Conservation (phyloP, 2,888 invertebrate species). For the Oasisia sp. region DNA sequence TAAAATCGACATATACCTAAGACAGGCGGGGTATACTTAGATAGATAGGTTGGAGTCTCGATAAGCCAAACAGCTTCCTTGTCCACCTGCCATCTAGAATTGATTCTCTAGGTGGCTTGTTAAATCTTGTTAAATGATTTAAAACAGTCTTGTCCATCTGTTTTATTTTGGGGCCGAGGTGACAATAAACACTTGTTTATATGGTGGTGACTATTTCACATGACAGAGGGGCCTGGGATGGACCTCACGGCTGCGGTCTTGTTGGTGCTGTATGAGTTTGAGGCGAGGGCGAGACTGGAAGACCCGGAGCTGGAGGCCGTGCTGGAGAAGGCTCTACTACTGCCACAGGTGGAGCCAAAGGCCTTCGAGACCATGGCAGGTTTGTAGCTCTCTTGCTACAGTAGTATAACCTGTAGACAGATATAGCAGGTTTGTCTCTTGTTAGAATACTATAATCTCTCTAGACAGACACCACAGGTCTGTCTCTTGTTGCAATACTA, state of each 20-base stretch:
- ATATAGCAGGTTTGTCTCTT: too few relatives aligned
- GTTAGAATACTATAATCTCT: not conserved
- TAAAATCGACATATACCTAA: too few relatives aligned
- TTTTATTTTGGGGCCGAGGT: not conserved
- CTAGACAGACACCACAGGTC: too few relatives aligned
- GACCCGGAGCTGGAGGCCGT: conserved; percentile 52
- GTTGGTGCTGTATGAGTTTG: conserved; percentile 61
- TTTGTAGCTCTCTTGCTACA: conserved; percentile 27
- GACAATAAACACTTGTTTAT: not conserved
- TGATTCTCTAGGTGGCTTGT: too few relatives aligned
- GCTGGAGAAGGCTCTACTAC: conserved; percentile 54
- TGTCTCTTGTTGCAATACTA: too few relatives aligned
- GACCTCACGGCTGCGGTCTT: conserved; percentile 49
- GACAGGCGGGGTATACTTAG: too few relatives aligned
- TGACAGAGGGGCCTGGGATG: not conserved
- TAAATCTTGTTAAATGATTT: too few relatives aligned
- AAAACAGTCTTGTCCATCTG: too few relatives aligned
- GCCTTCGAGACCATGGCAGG: conserved; percentile 60
- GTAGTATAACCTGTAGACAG: too few relatives aligned
- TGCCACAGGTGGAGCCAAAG: conserved; percentile 58
- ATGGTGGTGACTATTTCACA: not conserved
- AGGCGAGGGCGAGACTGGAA: conserved; percentile 54
- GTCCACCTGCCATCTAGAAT: too few relatives aligned
- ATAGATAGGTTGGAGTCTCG: too few relatives aligned
- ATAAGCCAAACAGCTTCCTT: too few relatives aligned